Evolutionary conservation across 2,797 vertebrate genomes (phyloP), one percentile per base, ranked within the genome.

Genomic region (Myiothlypis chrysogaster): DNA sequence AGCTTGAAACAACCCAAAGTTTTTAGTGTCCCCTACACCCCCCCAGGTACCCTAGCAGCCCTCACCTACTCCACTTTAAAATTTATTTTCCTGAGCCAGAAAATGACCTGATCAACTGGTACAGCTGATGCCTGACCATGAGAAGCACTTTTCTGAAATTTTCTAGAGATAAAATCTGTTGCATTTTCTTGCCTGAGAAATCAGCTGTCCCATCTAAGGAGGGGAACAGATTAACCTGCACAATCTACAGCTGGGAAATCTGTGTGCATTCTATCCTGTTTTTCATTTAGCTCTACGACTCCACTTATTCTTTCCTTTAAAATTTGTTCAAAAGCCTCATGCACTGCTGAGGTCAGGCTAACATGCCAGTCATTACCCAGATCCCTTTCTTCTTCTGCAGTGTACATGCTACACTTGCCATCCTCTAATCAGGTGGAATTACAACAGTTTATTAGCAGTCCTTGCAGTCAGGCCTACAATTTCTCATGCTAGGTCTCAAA

Each of bases 401-500:
- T 23, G 44, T 69, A 91, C 93, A 81, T 0, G 60, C 63, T 91
- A 87, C 86, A 87, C 94, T 94, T 90, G 87, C 94, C 73, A 82
- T 92, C 82, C 95, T 90, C 90, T 95, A 95, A 96, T 95, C 94
- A 93, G 73, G 53, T 92, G 73, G 94, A 96, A 95, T 95, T 94
- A 95, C 83, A 93, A 89, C 3, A 1, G 73, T 93, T 96, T 96
- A 96, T 96, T 96, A 95, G 73, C 94, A 94, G 83, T 55, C 66
- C 90, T 93, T 66, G 80, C 63, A 65, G 68, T 88, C 92, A 92
- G 89, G 69, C 84, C 94, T 6, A 6, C 17, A 4, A 87, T 84
- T 95, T 93, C 90, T 94, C 83, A 70, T 87, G 83, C 63, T 72
- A 73, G 49, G 35, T 89, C 73, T 94, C 91, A 96, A 89, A 95